A percentile compares a stretch with the other conserved stretches of the same genome.
These are phyloP conservation scores for Pangasius krempfi DNA, from an alignment of 2,797 vertebrate species.

Conservation along the genomic window DNA sequence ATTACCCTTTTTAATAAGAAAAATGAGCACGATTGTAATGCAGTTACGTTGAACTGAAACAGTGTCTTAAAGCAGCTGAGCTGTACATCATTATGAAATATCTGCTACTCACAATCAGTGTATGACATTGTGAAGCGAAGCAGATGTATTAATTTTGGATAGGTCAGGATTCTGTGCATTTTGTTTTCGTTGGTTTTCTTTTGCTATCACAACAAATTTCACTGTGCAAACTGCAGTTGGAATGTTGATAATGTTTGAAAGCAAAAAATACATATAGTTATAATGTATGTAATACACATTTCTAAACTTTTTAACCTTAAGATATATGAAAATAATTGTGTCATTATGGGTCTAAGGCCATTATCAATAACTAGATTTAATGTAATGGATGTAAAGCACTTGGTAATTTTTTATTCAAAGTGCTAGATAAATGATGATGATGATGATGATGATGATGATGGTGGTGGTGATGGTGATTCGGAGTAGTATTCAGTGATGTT, in stretches of 20 bases:
- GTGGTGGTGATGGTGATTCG: not conserved
- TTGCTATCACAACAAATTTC: not conserved
- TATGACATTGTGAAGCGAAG: not conserved
- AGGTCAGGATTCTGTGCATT: not conserved
- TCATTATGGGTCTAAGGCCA: not conserved
- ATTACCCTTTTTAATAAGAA: constrained; percentile 31
- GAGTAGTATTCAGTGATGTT: not conserved
- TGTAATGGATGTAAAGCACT: not conserved
- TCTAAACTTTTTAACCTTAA: not conserved
- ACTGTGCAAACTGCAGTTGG: not conserved
- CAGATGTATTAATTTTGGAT: not conserved
- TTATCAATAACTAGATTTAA: not conserved
- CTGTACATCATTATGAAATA: constrained; percentile 17
- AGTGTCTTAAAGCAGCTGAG: not conserved
- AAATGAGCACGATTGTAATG: constrained; percentile 18
- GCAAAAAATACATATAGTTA: not conserved
- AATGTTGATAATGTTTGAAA: not conserved
- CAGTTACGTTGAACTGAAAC: not conserved
- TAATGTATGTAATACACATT: not conserved
- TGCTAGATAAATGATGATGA: not conserved
- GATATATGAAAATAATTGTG: not conserved
- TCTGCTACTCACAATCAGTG: not conserved
- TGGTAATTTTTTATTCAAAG: not conserved
- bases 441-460: not conserved
- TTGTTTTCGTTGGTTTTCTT: too few relatives aligned